Conservation (phyloP, 2,797 vertebrate genomes). For the Notamacropus eugenii region DNA sequence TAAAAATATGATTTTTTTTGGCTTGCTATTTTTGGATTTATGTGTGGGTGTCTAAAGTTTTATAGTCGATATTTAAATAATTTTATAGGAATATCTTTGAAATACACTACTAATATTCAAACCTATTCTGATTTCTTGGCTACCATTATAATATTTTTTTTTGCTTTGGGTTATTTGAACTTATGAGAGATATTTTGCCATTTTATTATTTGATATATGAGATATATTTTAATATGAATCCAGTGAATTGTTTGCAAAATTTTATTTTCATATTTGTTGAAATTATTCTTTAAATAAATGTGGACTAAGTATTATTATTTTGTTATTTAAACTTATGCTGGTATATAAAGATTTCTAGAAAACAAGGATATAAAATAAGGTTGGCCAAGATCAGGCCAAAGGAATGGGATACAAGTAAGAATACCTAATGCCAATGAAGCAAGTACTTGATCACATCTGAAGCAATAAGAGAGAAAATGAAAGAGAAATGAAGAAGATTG, state of each 20-base stretch:
- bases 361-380: background rate
- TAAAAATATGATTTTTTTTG: conserved; percentile 18
- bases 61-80: background rate
- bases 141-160: background rate
- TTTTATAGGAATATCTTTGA: background rate
- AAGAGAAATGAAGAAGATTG: background rate
- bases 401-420: background rate
- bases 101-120: background rate
- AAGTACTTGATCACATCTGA: background rate
- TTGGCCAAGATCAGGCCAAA: conserved; percentile 16
- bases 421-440: background rate
- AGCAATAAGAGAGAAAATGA: background rate
- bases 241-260: background rate
- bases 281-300: background rate
- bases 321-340: conserved; percentile 51
- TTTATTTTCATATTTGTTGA: background rate
- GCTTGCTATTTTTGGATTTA: background rate
- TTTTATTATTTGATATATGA: background rate
- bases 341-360: background rate
- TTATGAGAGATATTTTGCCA: conserved; percentile 11
- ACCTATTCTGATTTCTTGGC: background rate
- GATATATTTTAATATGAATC: background rate
- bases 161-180: background rate
- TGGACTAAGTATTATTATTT: conserved; percentile 17
- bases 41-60: background rate